Base-by-base conservation (phyloP, 2,888 invertebrate genomes). In the Caenorhabditis drosophilae region DNA sequence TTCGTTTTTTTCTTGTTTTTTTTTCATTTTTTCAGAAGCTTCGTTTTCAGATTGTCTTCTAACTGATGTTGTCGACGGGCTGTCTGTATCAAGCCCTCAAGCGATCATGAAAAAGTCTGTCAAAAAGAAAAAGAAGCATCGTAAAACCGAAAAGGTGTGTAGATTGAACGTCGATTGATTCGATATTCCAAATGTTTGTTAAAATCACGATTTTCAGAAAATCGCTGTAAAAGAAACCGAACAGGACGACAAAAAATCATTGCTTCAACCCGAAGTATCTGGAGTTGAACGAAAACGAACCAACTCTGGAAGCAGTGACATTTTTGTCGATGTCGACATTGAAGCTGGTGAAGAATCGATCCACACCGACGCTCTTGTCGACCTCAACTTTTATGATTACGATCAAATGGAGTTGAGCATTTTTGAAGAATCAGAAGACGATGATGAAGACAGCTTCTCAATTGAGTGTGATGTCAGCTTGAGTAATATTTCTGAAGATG, bases 331-430 rank as follows among this genome's bases (percentile, higher is more conserved):
- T 35, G 60, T 75, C 2, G 75, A 75, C 23, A 73, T 75, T 15
- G 72, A 70, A 61, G 75, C 73, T 1, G 75, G 75, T 4, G 75
- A 75, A 46, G 75, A 75, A 52, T 53, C 64, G 2, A 70, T 71
- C 6, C 67, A 70, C 18, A 75, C 75, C 1, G 75, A 75, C 42
- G 75, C 75, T 25, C 54, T 70, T 12, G 70, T 75, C 18, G 75
- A 75, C 44, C 56, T 75, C 4, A 70, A 61, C 36, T 75, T 75
- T 56, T 75, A 62, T 38, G 75, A 75, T 31, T 75, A 63, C 47
- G 75, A 75, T 18, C 69, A 73, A 47, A 64, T 70, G 42, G 75
- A 75, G 26, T 26, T 71, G 36, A 71, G 68, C 50, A 63, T 71
- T 27, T 60, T 62, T 35, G 71, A 71, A 49, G 71, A 68, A 11